phyloP scores from a whole-genome alignment of 2,797 vertebrate genomes.

The Decapterus maruadsi region DNA sequence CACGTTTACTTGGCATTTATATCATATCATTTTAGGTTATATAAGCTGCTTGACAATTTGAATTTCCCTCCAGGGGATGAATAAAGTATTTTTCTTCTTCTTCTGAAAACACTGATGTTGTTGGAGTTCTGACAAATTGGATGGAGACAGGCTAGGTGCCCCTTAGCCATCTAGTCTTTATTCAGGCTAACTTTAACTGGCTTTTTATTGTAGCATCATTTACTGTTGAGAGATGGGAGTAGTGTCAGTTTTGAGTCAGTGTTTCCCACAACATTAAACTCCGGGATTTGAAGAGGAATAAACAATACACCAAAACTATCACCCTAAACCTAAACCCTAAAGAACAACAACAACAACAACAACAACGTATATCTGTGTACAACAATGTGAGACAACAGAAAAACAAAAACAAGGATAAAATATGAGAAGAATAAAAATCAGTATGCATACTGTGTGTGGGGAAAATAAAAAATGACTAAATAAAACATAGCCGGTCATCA shows the following conservation, averaged over 20 bases:
- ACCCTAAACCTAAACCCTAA: no score
- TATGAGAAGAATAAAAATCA: neutral
- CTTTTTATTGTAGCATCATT: neutral
- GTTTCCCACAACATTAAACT: neutral
- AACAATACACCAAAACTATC: no score
- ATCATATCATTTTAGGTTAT: no score
- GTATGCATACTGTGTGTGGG: neutral
- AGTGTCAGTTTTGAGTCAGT: neutral
- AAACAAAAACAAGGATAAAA: neutral
- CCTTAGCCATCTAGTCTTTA: no score
- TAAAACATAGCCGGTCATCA: slow-evolving; percentile 16
- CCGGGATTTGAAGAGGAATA: no score
- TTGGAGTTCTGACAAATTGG: no score
- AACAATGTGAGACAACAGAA: neutral
- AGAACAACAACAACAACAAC: neutral
- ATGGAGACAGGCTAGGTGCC: no score
- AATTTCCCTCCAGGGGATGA: no score
- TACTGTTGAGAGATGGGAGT: neutral
- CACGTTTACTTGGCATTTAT: no score
- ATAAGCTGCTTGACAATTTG: no score
- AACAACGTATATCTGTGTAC: neutral
- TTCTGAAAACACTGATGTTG: neutral
- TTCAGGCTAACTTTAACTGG: no score
- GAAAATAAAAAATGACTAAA: slow-evolving; percentile 1
- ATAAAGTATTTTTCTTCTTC: no score